Percentiles rank a stretch among this genome's conserved stretches.
These are phyloP conservation scores for Papilio elwesi DNA, from an alignment of 2,888 invertebrate species.

Conservation along the genomic window DNA sequence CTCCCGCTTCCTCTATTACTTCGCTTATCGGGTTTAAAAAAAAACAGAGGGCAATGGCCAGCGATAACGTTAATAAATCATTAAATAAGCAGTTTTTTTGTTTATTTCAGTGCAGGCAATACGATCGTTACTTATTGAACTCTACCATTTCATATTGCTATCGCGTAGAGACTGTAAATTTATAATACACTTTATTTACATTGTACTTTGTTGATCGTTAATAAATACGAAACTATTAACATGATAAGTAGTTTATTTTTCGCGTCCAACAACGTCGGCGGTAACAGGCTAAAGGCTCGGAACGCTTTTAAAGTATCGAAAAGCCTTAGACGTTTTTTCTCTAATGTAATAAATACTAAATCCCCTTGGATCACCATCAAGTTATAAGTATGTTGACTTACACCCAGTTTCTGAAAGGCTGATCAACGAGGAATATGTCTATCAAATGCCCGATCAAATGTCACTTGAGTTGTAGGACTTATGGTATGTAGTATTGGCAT, in stretches of 20 bases:
- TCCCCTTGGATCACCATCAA: too few relatives aligned
- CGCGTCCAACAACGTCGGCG: background rate
- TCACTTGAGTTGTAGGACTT: too few relatives aligned
- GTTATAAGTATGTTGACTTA: too few relatives aligned
- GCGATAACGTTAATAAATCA: conserved; percentile 71
- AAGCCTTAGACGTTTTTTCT: too few relatives aligned
- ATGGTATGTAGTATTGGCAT: too few relatives aligned
- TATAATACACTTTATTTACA: background rate
- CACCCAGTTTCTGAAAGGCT: too few relatives aligned
- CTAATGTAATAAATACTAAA: too few relatives aligned
- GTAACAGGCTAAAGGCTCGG: too few relatives aligned
- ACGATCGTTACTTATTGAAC: conserved; percentile 18
- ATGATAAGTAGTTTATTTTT: background rate
- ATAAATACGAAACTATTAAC: background rate
- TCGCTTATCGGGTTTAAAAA: conserved; percentile 71
- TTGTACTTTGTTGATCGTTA: background rate
- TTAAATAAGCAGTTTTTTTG: conserved; percentile 51
- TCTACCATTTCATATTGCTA: conserved; percentile 12
- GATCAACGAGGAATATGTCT: too few relatives aligned
- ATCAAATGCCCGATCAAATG: background rate
- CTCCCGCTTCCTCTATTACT: conserved; percentile 63
- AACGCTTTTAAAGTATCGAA: too few relatives aligned
- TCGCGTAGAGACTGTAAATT: conserved; percentile 16
- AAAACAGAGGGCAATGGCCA: conserved; percentile 59
- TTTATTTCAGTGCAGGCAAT: conserved; percentile 38